These are phyloP conservation scores for Lordiphosa mommai DNA, from an alignment of 1,140 invertebrate genomes.

Conservation along the genomic window DNA sequence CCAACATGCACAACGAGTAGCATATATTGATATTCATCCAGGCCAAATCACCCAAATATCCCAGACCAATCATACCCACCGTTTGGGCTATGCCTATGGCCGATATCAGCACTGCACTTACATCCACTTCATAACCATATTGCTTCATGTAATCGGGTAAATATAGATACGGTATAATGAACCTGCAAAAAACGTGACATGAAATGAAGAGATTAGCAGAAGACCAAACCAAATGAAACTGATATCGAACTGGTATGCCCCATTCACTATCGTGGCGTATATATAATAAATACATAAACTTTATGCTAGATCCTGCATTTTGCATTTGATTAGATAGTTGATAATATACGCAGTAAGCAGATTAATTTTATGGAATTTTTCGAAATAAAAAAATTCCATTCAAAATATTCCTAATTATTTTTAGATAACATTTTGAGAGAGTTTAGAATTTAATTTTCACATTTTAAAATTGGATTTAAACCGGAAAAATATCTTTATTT, in stretches of 20 bases:
- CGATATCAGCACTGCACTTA: constrained; percentile 88
- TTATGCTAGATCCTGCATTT: too few relatives aligned
- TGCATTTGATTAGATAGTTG: too few relatives aligned
- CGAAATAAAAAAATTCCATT: too few relatives aligned
- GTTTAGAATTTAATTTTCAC: too few relatives aligned
- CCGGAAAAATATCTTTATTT: too few relatives aligned
- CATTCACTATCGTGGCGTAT: too few relatives aligned
- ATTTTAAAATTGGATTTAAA: too few relatives aligned
- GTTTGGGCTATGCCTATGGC: constrained; percentile 92
- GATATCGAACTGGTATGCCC: constrained; percentile 3
- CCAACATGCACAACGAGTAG: constrained; percentile 87
- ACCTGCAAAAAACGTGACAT: constrained; percentile 74
- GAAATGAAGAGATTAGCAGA: constrained; percentile 4
- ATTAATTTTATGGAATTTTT: too few relatives aligned
- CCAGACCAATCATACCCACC: constrained; percentile 93
- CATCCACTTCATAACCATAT: constrained; percentile 84
- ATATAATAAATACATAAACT: too few relatives aligned
- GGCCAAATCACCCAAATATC: constrained; percentile 92
- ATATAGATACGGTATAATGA: constrained; percentile 95
- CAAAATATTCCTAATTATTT: too few relatives aligned
- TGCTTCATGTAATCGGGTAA: constrained; percentile 86
- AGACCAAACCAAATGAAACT: neutral
- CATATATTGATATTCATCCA: constrained; percentile 92
- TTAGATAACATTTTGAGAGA: too few relatives aligned
- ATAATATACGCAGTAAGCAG: too few relatives aligned